phyloP scores from a whole-genome alignment of 2,797 vertebrate species.

The Phyllotis vaccarum region DNA sequence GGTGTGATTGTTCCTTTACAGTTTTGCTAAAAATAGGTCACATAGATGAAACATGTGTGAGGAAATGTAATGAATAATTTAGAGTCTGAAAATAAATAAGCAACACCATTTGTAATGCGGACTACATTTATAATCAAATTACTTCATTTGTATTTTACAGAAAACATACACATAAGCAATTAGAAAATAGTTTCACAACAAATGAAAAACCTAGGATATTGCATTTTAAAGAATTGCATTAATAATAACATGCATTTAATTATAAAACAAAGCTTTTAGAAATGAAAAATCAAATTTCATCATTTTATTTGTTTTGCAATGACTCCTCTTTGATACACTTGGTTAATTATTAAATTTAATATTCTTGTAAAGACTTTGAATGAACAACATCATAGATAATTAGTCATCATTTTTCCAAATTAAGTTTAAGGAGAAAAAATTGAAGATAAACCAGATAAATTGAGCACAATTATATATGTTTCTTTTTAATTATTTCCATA shows the following conservation, averaged over 20 bases:
- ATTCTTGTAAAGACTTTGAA: not conserved
- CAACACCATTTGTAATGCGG: not conserved
- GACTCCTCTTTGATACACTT: not conserved
- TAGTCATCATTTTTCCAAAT: not conserved
- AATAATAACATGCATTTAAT: not conserved
- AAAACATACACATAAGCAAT: slow-evolving; percentile 25
- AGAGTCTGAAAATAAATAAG: not conserved
- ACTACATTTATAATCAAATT: not conserved
- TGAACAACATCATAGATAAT: not conserved
- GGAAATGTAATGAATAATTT: no score
- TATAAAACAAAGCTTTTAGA: not conserved
- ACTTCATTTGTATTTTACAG: not conserved
- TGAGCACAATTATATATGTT: not conserved
- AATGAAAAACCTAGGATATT: not conserved
- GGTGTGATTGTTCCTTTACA: not conserved
- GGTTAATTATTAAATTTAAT: not conserved
- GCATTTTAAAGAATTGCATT: not conserved
- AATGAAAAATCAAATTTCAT: not conserved
- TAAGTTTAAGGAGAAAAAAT: not conserved
- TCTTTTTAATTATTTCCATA: not conserved
- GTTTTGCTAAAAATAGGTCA: not conserved
- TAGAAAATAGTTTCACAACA: not conserved
- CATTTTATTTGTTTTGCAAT: not conserved
- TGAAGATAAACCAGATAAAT: not conserved
- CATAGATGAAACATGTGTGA: not conserved